phyloP scores from a whole-genome alignment of 2,797 vertebrate genomes.

The Falco peregrinus region DNA sequence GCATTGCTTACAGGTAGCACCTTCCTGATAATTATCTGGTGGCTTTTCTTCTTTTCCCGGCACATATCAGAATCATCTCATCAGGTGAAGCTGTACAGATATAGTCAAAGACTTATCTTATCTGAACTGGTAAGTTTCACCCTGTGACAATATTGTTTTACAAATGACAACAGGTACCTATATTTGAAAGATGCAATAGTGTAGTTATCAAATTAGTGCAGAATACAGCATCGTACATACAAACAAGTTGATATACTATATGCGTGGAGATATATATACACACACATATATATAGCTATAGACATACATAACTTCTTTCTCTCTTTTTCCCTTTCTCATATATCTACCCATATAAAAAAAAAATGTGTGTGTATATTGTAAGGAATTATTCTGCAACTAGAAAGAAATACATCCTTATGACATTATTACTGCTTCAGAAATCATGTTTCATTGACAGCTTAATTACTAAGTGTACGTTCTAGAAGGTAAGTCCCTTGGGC shows the following conservation, averaged over 20 bases:
- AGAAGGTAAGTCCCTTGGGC: neutral
- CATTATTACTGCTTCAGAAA: neutral
- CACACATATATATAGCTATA: accelerated
- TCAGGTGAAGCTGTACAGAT: neutral
- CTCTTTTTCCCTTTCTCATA: neutral
- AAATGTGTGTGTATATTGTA: neutral
- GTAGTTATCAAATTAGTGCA: neutral
- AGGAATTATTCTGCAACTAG: neutral
- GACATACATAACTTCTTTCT: neutral
- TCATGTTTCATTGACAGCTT: neutral
- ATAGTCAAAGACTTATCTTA: neutral
- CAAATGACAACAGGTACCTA: neutral
- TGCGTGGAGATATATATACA: neutral
- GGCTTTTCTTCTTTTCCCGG: neutral
- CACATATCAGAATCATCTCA: neutral
- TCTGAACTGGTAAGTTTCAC: neutral
- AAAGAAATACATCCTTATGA: neutral
- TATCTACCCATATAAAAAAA: neutral
- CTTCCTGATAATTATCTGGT: neutral
- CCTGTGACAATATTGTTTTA: neutral
- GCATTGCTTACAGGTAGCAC: neutral
- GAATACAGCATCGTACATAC: neutral
- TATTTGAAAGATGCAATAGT: neutral
- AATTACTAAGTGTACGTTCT: neutral
- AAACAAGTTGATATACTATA: neutral